These are phyloP conservation scores for Tokudaia tokunoshimensis DNA, from an alignment of 2,797 vertebrate species.

Conservation along the genomic window DNA sequence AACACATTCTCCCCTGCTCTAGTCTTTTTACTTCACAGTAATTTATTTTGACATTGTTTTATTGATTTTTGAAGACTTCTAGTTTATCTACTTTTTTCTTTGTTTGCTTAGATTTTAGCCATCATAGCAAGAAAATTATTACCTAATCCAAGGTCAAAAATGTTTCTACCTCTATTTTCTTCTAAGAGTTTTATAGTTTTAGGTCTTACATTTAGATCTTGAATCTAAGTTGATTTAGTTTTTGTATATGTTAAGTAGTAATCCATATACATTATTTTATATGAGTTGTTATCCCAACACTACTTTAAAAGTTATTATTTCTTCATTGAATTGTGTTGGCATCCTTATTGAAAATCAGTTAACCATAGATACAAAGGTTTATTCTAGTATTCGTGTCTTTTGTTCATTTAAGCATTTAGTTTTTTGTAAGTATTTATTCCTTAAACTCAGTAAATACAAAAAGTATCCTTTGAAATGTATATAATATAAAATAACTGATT, in stretches of 20 bases:
- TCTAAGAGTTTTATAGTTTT: conserved; percentile 34
- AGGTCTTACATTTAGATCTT: conserved; percentile 47
- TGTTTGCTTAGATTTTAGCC: conserved; percentile 42
- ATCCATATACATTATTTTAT: conserved; percentile 43
- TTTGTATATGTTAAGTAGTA: not conserved
- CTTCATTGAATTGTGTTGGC: conserved; percentile 16
- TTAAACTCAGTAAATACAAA: conserved; percentile 53
- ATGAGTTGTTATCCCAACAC: not conserved
- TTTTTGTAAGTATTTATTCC: conserved; percentile 64
- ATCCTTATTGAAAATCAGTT: conserved; percentile 51
- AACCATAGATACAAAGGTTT: not conserved
- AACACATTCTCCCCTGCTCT: conserved; percentile 24
- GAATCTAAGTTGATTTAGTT: conserved; percentile 53
- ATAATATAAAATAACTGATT: conserved; percentile 45
- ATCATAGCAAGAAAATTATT: conserved; percentile 25
- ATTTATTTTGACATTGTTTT: conserved; percentile 22
- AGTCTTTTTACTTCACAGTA: conserved; percentile 49
- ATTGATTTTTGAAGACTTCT: conserved; percentile 52
- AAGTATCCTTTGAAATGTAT: not conserved
- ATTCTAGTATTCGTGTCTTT: conserved; percentile 17
- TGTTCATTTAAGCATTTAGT: not conserved
- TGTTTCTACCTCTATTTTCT: conserved; percentile 22
- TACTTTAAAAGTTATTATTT: conserved; percentile 38
- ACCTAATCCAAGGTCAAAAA: not conserved
- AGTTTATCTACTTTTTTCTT: conserved; percentile 35